Evolutionary conservation across 2,113 vertebrate genomes (phyloP).

Genomic region (Upupa epops): DNA sequence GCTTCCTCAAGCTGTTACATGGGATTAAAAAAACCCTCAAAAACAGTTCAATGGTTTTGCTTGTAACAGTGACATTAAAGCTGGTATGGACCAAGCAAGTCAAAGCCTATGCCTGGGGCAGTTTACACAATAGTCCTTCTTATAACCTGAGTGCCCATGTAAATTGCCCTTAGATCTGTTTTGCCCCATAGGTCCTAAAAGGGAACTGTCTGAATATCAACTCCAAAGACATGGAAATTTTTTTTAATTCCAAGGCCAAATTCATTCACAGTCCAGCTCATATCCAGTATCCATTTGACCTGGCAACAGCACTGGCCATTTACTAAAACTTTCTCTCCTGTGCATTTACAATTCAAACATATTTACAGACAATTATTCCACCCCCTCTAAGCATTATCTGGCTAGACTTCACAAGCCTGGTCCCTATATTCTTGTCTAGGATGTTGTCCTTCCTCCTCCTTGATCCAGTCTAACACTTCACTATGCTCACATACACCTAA

Average conservation of each 20-base stretch:
- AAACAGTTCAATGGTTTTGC: background rate
- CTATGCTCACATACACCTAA: fast-evolving
- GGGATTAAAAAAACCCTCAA: background rate
- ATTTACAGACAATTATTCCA: background rate
- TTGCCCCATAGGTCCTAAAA: background rate
- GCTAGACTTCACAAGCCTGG: background rate
- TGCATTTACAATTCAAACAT: background rate
- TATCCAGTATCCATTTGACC: background rate
- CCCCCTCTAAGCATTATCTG: background rate
- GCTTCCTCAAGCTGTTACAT: background rate
- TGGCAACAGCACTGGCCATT: background rate
- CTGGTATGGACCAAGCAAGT: background rate
- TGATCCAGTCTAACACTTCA: background rate
- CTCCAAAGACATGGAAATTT: background rate
- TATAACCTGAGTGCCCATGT: background rate
- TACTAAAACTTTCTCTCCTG: background rate
- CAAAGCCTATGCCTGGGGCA: background rate
- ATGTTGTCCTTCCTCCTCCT: background rate
- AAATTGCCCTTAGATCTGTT: background rate
- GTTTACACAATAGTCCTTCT: background rate
- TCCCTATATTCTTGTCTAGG: background rate
- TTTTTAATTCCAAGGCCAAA: background rate
- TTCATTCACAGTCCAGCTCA: background rate
- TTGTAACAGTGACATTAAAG: background rate
- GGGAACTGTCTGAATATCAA: background rate